Conservation (phyloP, 2,113 vertebrate genomes). For the Neopipo cinnamomea region DNA sequence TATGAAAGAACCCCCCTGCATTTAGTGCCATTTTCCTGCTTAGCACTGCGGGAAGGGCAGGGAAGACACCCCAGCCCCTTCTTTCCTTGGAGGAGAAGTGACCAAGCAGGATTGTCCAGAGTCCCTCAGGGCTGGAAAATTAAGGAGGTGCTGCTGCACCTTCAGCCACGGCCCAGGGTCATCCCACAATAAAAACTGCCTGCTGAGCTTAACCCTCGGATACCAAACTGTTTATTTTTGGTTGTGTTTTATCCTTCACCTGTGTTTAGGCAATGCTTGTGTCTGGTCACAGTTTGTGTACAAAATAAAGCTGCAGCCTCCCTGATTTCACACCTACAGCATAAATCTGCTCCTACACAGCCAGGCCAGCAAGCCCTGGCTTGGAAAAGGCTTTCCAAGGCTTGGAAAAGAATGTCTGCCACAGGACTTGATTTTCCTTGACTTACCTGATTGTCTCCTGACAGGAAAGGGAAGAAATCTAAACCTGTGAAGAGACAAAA, state of each 20-base stretch:
- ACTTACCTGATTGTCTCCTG: conserved; percentile 97
- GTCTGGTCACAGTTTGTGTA: background rate
- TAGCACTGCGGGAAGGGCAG: background rate
- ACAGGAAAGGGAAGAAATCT: conserved; percentile 98
- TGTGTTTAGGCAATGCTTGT: background rate
- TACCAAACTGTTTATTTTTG: background rate
- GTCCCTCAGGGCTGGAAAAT: background rate
- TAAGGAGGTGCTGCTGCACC: background rate
- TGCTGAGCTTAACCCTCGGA: background rate
- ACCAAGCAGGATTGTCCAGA: background rate
- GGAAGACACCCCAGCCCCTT: background rate
- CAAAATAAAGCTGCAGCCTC: background rate
- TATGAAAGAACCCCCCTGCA: accelerated
- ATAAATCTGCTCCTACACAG: background rate
- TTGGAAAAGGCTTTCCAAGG: too few species aligned
- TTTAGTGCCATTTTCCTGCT: background rate
- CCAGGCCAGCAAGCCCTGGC: background rate
- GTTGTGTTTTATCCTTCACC: background rate
- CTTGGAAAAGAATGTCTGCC: background rate
- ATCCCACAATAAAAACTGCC: accelerated
- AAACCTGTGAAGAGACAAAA: conserved; percentile 80
- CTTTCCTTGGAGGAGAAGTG: background rate
- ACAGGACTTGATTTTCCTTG: background rate
- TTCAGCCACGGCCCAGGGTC: accelerated
- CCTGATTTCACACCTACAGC: background rate